phyloP scores from a whole-genome alignment of 2,113 vertebrate species.

The Aix galericulata region DNA sequence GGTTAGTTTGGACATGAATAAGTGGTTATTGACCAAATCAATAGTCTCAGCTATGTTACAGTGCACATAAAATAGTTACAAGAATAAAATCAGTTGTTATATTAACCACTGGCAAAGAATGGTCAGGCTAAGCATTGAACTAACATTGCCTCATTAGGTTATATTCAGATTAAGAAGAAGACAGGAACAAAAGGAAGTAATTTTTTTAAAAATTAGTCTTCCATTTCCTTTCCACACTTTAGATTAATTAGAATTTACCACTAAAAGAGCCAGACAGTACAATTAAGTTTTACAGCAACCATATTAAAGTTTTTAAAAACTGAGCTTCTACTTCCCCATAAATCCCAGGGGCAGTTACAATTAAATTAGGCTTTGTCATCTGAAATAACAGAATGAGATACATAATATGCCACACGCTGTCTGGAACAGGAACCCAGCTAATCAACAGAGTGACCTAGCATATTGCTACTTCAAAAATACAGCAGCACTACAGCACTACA shows the following conservation, averaged over 20 bases:
- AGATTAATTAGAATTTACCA: conserved; percentile 65
- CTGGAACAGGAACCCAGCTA: background rate
- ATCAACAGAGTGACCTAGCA: conserved; percentile 1
- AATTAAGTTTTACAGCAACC: conserved; percentile 61
- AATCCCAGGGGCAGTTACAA: conserved; percentile 43
- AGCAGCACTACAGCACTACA: background rate
- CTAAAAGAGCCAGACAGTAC: conserved; percentile 47
- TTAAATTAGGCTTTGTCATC: conserved; percentile 51
- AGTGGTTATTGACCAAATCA: conserved; percentile 64
- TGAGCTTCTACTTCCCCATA: conserved; percentile 33
- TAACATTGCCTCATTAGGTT: conserved; percentile 57
- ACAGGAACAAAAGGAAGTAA: conserved; percentile 47
- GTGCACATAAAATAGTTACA: conserved; percentile 26
- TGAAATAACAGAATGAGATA: conserved; percentile 33
- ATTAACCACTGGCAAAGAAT: conserved; percentile 23
- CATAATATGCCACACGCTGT: background rate
- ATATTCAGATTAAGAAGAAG: conserved; percentile 48
- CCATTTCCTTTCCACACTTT: conserved; percentile 59
- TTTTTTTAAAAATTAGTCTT: background rate
- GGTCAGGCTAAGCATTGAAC: conserved; percentile 11
- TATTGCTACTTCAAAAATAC: background rate
- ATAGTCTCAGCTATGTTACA: conserved; percentile 32
- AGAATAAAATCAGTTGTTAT: conserved; percentile 40
- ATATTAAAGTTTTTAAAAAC: conserved; percentile 59
- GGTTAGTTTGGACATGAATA: conserved; percentile 39